Conservation (phyloP, 2,797 vertebrate species). For the Halcyon chelicuti region DNA sequence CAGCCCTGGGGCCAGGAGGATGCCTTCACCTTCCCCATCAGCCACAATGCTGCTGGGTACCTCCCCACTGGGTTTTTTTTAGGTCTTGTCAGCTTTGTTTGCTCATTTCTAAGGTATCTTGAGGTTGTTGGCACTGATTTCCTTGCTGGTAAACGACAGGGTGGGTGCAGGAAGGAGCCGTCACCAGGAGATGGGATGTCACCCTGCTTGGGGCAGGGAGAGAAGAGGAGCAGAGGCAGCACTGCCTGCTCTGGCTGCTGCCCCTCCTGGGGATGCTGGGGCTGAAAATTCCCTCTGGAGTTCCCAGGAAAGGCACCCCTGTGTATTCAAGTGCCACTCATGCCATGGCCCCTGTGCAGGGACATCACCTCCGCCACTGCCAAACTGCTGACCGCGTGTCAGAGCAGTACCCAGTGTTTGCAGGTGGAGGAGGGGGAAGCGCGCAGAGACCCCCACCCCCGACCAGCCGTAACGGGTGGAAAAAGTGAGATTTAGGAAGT, state of each 20-base stretch:
- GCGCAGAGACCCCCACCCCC: rapidly evolving
- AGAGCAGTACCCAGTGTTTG: not conserved
- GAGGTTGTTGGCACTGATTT: not conserved
- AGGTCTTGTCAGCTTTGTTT: not conserved
- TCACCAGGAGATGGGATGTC: not conserved
- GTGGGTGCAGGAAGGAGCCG: not conserved
- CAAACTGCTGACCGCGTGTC: rapidly evolving
- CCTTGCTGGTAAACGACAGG: not conserved
- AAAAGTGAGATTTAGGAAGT: not conserved
- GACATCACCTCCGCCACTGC: not conserved
- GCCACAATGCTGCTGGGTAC: rapidly evolving
- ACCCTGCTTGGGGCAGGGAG: not conserved
- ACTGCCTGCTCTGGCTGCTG: not conserved
- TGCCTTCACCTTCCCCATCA: not conserved
- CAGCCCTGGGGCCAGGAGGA: not conserved
- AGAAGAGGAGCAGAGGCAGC: not conserved
- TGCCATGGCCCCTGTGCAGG: not conserved
- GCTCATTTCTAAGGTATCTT: not conserved
- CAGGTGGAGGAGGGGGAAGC: not conserved
- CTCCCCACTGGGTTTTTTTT: rapidly evolving
- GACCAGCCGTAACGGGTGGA: not conserved
- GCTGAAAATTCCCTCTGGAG: not conserved
- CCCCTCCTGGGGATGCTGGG: not conserved
- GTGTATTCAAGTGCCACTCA: not conserved
- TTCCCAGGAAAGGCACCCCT: rapidly evolving